Conservation (phyloP, 2,113 vertebrate genomes). For the Sigmodon hispidus region DNA sequence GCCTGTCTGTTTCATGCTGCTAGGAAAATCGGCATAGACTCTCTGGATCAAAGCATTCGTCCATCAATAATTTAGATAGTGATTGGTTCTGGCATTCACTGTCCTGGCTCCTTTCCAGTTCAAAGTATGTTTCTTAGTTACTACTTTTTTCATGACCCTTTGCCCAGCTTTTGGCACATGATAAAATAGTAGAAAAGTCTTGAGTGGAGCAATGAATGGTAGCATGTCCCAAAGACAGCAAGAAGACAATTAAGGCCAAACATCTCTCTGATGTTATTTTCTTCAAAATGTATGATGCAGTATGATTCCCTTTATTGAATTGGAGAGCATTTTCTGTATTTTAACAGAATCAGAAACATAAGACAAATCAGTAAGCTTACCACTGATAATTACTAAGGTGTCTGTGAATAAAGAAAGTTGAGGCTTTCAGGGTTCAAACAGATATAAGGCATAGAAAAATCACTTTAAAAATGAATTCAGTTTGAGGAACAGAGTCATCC, state of each 20-base stretch:
- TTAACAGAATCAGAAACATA: background rate
- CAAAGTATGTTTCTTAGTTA: background rate
- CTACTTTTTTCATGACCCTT: background rate
- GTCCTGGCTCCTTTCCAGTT: background rate
- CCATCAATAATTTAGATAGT: background rate
- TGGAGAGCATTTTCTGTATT: background rate
- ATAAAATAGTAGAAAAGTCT: background rate
- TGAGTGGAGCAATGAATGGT: background rate
- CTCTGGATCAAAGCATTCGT: background rate
- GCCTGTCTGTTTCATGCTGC: background rate
- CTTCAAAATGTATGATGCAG: background rate
- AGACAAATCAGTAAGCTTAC: background rate
- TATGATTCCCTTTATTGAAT: background rate
- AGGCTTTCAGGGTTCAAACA: constrained; percentile 52
- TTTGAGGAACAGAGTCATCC: background rate
- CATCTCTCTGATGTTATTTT: background rate
- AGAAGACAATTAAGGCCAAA: background rate
- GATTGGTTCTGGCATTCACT: background rate
- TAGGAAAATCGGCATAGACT: background rate
- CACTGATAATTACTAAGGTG: background rate
- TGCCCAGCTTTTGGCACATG: background rate
- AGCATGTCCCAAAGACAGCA: background rate
- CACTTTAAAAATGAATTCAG: constrained; percentile 53
- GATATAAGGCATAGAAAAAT: background rate
- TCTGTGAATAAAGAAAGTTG: background rate